These are phyloP conservation scores for Dolichomitus sp. DNA, from an alignment of 2,888 invertebrate genomes.

Conservation along the genomic window DNA sequence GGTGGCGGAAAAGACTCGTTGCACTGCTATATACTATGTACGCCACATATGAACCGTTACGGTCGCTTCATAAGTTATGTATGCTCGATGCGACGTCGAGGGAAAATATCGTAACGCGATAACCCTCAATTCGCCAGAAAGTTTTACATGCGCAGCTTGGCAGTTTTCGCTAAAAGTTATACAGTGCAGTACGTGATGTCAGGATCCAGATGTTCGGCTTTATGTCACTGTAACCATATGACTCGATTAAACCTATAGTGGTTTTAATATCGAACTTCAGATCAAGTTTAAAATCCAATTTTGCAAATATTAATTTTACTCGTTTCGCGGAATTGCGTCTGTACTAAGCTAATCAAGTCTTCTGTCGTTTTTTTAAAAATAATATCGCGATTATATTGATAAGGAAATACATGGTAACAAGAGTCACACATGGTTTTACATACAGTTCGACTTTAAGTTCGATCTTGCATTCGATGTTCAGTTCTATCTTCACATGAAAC, in stretches of 20 bases:
- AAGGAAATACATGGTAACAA: no score
- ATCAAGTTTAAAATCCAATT: no score
- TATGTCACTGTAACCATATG: background rate
- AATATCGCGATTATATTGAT: no score
- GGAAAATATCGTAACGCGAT: slow-evolving; percentile 50
- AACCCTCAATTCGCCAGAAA: slow-evolving; percentile 49
- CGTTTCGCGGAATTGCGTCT: no score
- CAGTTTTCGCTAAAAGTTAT: slow-evolving; percentile 7
- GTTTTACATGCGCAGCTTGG: slow-evolving; percentile 35
- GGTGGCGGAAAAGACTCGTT: slow-evolving; percentile 55
- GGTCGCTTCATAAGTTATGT: slow-evolving; percentile 39
- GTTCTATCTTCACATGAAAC: background rate
- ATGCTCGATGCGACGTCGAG: slow-evolving; percentile 21
- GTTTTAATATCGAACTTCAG: no score
- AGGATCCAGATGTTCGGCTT: background rate
- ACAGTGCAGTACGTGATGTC: background rate
- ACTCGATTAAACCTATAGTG: background rate
- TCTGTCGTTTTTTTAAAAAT: no score
- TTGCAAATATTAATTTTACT: no score
- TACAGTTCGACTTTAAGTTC: background rate
- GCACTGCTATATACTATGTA: slow-evolving; percentile 7
- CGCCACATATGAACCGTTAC: slow-evolving; percentile 34
- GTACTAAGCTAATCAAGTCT: no score
- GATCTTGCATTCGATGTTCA: background rate
- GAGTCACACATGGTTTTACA: no score